A percentile compares a stretch with the other conserved stretches of the same genome.
These are phyloP conservation scores for Mylabris phalerata DNA, from an alignment of 1,140 invertebrate species.

Conservation along the genomic window DNA sequence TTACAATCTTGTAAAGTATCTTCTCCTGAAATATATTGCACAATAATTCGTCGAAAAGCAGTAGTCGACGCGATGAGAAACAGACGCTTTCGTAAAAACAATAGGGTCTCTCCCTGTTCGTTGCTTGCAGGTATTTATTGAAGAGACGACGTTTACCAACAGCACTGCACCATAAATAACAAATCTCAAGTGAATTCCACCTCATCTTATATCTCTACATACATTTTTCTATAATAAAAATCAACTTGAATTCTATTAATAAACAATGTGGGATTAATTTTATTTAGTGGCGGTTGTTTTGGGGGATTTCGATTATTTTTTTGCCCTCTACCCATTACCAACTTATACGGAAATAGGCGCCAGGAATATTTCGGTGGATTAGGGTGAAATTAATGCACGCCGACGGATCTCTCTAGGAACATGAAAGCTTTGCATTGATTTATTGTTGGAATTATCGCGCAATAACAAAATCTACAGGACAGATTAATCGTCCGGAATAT, in stretches of 20 bases:
- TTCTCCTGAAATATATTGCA: slow-evolving; percentile 15
- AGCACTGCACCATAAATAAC: slow-evolving; percentile 11
- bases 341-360: not conserved
- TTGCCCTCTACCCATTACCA: too few species aligned
- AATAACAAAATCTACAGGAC: too few species aligned
- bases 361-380: slow-evolving; percentile 13
- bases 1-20: slow-evolving; percentile 15
- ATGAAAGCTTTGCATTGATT: slow-evolving; percentile 15
- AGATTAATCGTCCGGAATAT: too few species aligned
- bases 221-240: slow-evolving; percentile 13
- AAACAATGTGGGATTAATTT: slow-evolving; percentile 10
- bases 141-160: slow-evolving; percentile 8
- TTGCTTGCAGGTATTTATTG: slow-evolving; percentile 12
- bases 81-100: slow-evolving; percentile 7
- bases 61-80: not conserved
- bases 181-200: slow-evolving; percentile 2
- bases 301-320: too few species aligned
- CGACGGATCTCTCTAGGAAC: slow-evolving; percentile 7
- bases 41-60: slow-evolving; percentile 15
- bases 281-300: slow-evolving; percentile 10
- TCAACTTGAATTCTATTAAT: slow-evolving; percentile 17
- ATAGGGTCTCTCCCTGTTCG: not conserved
- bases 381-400: slow-evolving; percentile 14
- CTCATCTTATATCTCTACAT: too few species aligned
- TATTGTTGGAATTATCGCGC: slow-evolving; percentile 1